A percentile compares a stretch with the other conserved stretches of the same genome.
phyloP scores from a whole-genome alignment of 1,140 invertebrate genomes.

The Cotesia glomerata region DNA sequence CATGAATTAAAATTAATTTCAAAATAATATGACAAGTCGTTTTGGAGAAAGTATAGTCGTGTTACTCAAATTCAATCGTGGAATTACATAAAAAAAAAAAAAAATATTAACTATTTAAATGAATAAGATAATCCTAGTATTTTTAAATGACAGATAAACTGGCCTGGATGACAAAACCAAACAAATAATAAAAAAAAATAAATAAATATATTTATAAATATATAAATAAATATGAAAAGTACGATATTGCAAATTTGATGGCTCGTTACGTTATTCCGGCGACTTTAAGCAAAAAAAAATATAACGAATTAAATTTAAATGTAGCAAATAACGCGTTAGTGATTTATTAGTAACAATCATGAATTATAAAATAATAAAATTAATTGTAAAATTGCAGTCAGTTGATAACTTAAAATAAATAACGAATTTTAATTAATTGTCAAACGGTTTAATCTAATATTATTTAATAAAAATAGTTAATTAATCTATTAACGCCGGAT shows the following conservation, averaged over 20 bases:
- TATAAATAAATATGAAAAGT: slow-evolving; percentile 5
- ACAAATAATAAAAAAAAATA: not conserved
- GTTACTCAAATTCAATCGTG: no score
- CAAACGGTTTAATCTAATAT: no score
- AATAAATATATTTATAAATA: no score
- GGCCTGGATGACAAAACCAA: slow-evolving; percentile 3
- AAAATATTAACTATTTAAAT: not conserved
- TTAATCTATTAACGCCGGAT: not conserved
- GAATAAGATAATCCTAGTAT: slow-evolving; percentile 22
- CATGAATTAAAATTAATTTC: no score
- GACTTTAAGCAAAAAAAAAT: slow-evolving; percentile 1
- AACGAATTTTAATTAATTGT: not conserved
- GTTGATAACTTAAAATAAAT: not conserved
- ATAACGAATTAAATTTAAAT: slow-evolving; percentile 4
- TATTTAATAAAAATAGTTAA: no score
- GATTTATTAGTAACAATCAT: slow-evolving; percentile 4
- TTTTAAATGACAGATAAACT: slow-evolving; percentile 18
- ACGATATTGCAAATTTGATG: slow-evolving; percentile 5
- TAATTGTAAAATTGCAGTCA: not conserved
- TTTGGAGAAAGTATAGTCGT: not conserved
- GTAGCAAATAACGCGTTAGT: not conserved
- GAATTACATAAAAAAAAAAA: not conserved
- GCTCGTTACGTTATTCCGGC: slow-evolving; percentile 24
- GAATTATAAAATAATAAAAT: not conserved
- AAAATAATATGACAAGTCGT: no score